phyloP scores from a whole-genome alignment of 2,888 invertebrate genomes.

The Philaethria dido region DNA sequence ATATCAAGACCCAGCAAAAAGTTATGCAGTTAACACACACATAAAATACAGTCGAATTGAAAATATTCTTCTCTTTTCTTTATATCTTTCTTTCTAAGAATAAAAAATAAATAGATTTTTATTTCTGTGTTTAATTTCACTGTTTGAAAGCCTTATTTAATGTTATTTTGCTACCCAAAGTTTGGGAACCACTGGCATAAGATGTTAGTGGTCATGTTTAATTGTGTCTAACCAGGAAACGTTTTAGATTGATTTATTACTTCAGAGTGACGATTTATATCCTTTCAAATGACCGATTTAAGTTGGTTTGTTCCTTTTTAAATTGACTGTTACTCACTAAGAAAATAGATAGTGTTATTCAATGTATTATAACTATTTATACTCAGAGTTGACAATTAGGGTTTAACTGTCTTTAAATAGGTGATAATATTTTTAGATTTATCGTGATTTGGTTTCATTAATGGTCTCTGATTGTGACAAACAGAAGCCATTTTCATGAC shows the following conservation, averaged over 20 bases:
- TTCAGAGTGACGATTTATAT: slow-evolving; percentile 27
- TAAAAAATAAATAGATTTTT: no score
- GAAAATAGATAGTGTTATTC: background rate
- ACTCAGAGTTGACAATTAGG: background rate
- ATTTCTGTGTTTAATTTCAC: no score
- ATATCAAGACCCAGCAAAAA: no score
- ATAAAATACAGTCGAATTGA: no score
- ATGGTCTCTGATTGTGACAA: no score
- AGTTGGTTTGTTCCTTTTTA: slow-evolving; percentile 4
- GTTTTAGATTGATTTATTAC: slow-evolving; percentile 39
- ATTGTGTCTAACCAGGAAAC: slow-evolving; percentile 42
- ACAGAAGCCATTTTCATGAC: no score
- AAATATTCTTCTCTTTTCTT: no score
- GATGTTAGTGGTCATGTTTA: slow-evolving; percentile 26
- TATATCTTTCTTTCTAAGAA: no score
- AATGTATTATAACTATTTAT: no score
- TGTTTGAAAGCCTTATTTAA: no score
- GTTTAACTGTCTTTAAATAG: background rate
- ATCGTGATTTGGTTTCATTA: no score
- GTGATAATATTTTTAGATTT: background rate
- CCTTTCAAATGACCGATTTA: slow-evolving; percentile 6
- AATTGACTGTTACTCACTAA: background rate
- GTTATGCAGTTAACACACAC: no score
- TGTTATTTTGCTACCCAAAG: background rate
- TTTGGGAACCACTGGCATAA: background rate